Conservation (phyloP, 2,113 vertebrate genomes). For the Caranx ignobilis region DNA sequence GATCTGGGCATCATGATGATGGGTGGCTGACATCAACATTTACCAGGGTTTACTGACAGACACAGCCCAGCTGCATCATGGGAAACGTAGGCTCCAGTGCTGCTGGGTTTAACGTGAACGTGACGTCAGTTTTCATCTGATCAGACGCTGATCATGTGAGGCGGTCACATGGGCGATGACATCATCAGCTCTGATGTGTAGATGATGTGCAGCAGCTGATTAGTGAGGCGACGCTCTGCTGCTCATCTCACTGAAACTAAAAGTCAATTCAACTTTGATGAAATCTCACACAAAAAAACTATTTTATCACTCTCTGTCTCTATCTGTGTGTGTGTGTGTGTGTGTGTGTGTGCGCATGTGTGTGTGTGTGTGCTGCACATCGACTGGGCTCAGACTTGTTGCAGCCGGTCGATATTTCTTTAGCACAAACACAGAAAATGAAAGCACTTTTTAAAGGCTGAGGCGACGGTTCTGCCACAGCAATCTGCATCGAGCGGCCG, state of each 20-base stretch:
- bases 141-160: no score
- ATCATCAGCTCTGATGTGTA: neutral
- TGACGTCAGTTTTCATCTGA: no score
- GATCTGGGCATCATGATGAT: no score
- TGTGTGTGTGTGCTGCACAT: conserved; percentile 59
- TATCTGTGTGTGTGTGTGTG: conserved; percentile 33
- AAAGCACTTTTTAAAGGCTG: conserved; percentile 78
- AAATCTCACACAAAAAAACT: conserved; percentile 56
- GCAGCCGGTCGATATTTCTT: conserved; percentile 77
- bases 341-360: conserved; percentile 20
- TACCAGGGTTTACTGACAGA: no score
- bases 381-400: conserved; percentile 62
- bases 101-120: no score
- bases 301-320: conserved; percentile 4
- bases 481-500: conserved; percentile 75
- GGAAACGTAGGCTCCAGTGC: no score
- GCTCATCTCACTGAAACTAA: conserved; percentile 55
- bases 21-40: no score
- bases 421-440: conserved; percentile 80
- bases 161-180: no score
- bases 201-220: neutral
- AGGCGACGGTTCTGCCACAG: conserved; percentile 65
- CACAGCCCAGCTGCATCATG: no score
- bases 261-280: conserved; percentile 77
- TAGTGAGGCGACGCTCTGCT: conserved; percentile 4